phyloP scores from a whole-genome alignment of 2,888 invertebrate species.

The Sympetrum striolatum region DNA sequence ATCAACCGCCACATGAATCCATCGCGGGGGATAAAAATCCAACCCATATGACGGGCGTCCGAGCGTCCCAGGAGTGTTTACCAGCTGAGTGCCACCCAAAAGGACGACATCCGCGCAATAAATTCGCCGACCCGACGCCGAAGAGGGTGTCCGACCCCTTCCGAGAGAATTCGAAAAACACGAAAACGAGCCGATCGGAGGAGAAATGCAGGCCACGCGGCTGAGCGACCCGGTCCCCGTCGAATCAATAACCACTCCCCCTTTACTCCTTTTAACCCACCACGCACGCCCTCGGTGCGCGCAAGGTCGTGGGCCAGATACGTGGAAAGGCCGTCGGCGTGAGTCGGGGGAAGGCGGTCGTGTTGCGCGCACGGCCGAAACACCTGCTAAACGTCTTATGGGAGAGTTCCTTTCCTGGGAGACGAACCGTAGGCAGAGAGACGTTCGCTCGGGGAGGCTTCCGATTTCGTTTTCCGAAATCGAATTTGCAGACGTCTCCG shows the following conservation, averaged over 20 bases:
- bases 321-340: conserved; percentile 10
- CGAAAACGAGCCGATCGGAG: conserved; percentile 33
- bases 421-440: background rate
- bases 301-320: conserved; percentile 38
- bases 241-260: conserved; percentile 27
- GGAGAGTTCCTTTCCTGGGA: background rate
- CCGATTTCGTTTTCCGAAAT: no score
- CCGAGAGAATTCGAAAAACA: background rate
- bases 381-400: background rate
- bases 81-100: background rate
- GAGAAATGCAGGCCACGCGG: conserved; percentile 42
- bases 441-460: background rate
- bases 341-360: background rate
- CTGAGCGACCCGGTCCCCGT: conserved; percentile 21
- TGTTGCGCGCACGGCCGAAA: background rate
- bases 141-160: no score
- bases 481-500: no score
- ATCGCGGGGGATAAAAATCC: no score
- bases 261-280: background rate
- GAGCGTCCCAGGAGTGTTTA: background rate
- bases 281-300: conserved; percentile 6
- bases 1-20: no score
- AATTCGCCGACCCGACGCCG: background rate
- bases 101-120: background rate
- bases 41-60: background rate